Percentiles rank a stretch among this genome's conserved stretches.
These are phyloP conservation scores for Ctenopoma multispine DNA, from an alignment of 2,797 vertebrate genomes.

Conservation along the genomic window DNA sequence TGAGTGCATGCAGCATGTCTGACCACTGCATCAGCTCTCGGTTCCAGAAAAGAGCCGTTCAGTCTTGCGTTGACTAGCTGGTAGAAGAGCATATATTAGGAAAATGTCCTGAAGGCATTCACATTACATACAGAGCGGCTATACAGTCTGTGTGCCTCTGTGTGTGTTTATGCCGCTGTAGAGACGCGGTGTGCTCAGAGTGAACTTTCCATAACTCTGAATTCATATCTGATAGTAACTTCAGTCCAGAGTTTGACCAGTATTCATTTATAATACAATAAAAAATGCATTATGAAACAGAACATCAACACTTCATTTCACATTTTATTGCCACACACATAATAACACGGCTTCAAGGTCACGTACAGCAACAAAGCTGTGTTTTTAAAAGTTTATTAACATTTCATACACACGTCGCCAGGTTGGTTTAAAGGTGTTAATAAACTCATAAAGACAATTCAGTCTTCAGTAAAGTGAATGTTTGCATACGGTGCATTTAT, in stretches of 20 bases:
- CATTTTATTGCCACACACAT: background rate
- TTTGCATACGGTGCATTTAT: no score
- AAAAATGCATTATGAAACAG: no score
- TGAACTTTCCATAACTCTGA: conserved; percentile 21
- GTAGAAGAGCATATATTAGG: conserved; percentile 70
- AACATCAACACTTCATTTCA: no score
- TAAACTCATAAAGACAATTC: background rate
- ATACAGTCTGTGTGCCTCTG: conserved; percentile 16
- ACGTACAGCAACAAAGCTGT: background rate
- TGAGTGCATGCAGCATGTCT: conserved; percentile 81
- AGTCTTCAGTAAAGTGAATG: no score
- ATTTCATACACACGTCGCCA: no score
- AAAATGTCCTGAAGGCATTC: conserved; percentile 74
- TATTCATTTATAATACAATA: background rate
- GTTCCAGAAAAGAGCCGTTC: conserved; percentile 47
- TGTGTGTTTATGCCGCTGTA: conserved; percentile 41
- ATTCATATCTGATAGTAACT: conserved; percentile 27
- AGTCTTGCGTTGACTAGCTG: conserved; percentile 48
- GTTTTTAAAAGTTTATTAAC: no score
- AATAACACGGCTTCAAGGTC: background rate
- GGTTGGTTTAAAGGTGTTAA: background rate
- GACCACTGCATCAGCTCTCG: conserved; percentile 72
- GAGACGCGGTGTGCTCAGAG: conserved; percentile 22
- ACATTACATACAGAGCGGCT: conserved; percentile 49
- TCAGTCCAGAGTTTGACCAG: conserved; percentile 21